Evolutionary conservation across 2,888 invertebrate genomes (phyloP).

Genomic region (Oxycera nigricornis): DNA sequence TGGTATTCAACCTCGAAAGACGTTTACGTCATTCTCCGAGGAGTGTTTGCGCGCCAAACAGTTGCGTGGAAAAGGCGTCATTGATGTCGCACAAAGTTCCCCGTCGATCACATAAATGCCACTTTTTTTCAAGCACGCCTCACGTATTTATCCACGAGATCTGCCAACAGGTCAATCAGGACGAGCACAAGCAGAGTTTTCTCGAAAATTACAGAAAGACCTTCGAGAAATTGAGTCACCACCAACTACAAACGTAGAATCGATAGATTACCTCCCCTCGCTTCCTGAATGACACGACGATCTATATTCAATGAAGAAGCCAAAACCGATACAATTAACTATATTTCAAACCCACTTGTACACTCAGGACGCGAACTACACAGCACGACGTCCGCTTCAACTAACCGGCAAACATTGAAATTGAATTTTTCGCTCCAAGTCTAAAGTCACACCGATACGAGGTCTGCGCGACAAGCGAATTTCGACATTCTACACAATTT

Average conservation of each 20-base stretch:
- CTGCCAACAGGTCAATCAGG: too few species aligned
- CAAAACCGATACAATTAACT: too few species aligned
- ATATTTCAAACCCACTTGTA: too few species aligned
- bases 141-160: too few species aligned
- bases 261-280: not conserved
- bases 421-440: slow-evolving; percentile 23
- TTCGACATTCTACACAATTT: slow-evolving; percentile 33
- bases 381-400: not conserved
- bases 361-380: not conserved
- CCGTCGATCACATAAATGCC: not conserved
- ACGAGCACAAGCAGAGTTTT: too few species aligned
- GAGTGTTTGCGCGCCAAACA: not conserved
- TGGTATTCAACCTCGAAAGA: too few species aligned
- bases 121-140: too few species aligned
- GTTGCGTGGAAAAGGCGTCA: not conserved
- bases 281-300: not conserved
- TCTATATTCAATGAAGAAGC: too few species aligned
- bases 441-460: slow-evolving; percentile 18
- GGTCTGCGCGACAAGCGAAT: slow-evolving; percentile 40
- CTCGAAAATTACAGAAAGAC: not conserved
- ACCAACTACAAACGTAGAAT: slow-evolving; percentile 5
- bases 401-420: slow-evolving; percentile 23
- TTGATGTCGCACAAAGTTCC: not conserved
- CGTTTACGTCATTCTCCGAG: too few species aligned
- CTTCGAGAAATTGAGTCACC: slow-evolving; percentile 21